Percentiles rank a stretch among this genome's conserved stretches.
Evolutionary conservation across 2,113 vertebrate genomes (phyloP).

Genomic region (Ivindomyrus marchei): DNA sequence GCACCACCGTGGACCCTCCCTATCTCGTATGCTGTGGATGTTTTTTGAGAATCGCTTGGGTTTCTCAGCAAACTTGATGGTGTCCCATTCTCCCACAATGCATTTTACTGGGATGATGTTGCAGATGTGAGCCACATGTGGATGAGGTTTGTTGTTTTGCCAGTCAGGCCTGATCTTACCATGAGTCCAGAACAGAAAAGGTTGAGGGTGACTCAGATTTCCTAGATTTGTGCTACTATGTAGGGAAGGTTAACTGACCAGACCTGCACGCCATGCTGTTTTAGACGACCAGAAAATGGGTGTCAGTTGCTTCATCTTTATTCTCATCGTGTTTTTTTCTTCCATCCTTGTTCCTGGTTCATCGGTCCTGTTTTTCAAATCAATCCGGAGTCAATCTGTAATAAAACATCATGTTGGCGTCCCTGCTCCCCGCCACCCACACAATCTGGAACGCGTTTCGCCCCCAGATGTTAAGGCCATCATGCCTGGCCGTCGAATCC

Average conservation of each 20-base stretch:
- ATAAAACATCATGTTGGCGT: slow-evolving; percentile 13
- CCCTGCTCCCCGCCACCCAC: background rate
- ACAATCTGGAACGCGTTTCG: slow-evolving; percentile 19
- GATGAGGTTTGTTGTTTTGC: slow-evolving; percentile 7
- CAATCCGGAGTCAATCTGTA: slow-evolving; percentile 3
- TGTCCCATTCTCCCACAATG: background rate
- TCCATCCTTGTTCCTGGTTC: slow-evolving; percentile 10
- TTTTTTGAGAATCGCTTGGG: background rate
- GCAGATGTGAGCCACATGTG: background rate
- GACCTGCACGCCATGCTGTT: background rate
- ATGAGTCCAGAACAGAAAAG: background rate
- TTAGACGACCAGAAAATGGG: background rate
- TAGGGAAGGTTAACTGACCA: background rate
- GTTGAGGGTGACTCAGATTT: background rate
- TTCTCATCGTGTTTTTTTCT: background rate
- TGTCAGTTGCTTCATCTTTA: background rate
- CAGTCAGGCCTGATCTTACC: background rate
- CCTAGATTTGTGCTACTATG: background rate
- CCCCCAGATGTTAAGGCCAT: slow-evolving; percentile 15
- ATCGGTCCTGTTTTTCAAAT: slow-evolving; percentile 1
- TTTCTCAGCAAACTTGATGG: background rate
- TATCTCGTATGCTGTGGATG: background rate
- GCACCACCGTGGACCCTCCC: background rate
- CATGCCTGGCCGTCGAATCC: background rate
- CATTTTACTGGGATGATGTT: background rate